A percentile compares a stretch with the other conserved stretches of the same genome.
phyloP scores from a whole-genome alignment of 2,797 vertebrate species.

The Peromyscus nudipes region DNA sequence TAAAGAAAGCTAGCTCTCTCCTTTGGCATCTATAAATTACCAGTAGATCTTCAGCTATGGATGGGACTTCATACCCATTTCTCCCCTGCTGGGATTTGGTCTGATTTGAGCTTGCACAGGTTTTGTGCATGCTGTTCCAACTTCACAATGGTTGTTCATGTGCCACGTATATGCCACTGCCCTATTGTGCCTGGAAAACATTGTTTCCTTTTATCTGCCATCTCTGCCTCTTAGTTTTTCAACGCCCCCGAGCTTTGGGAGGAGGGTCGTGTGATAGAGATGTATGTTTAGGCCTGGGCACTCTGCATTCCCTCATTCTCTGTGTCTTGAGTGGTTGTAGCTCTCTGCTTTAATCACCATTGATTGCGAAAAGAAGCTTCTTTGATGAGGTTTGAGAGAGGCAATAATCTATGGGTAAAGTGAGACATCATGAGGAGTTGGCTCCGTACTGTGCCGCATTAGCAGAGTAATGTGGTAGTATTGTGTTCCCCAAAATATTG shows the following conservation, averaged over 20 bases:
- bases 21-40: not conserved
- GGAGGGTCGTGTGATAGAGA: not conserved
- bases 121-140: not conserved
- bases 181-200: not conserved
- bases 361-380: not conserved
- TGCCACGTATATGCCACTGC: not conserved
- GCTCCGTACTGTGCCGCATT: no score
- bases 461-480: not conserved
- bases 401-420: not conserved
- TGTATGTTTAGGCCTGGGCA: not conserved
- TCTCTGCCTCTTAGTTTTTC: not conserved
- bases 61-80: not conserved
- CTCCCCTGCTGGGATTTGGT: not conserved
- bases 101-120: not conserved
- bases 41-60: no score
- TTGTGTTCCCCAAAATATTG: no score
- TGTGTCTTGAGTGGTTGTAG: no score
- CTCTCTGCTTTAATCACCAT: not conserved
- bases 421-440: not conserved
- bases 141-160: not conserved
- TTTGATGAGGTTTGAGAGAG: not conserved
- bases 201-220: not conserved
- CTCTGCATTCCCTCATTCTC: not conserved
- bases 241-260: not conserved
- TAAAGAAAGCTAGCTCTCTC: not conserved